These are phyloP conservation scores for Neopelma chrysocephalum DNA, from an alignment of 2,797 vertebrate species.

Conservation along the genomic window DNA sequence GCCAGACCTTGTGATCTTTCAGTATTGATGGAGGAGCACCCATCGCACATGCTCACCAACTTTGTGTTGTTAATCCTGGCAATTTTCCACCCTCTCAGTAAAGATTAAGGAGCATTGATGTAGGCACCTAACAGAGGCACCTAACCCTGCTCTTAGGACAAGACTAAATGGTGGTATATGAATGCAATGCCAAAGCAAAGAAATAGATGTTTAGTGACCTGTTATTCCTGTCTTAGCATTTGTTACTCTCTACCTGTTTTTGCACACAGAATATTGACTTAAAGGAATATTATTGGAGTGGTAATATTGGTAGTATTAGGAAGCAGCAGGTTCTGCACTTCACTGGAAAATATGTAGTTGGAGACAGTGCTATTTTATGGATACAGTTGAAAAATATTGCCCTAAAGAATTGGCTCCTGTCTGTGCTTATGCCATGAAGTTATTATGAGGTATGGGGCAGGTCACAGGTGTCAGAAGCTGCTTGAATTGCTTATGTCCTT, in stretches of 20 bases:
- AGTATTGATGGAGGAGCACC: neutral
- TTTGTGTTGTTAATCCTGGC: neutral
- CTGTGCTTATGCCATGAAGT: neutral
- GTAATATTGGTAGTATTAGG: neutral
- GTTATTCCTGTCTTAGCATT: neutral
- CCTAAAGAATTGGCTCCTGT: neutral
- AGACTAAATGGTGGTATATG: neutral
- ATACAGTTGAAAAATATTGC: neutral
- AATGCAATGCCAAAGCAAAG: neutral
- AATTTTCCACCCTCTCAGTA: neutral
- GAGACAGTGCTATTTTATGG: neutral
- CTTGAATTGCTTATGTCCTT: neutral
- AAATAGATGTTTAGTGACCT: neutral
- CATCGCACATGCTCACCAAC: neutral
- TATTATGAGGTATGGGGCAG: rapidly evolving
- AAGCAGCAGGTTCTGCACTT: neutral
- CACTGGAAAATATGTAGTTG: neutral
- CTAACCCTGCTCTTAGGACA: neutral
- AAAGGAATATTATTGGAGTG: neutral
- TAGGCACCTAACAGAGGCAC: neutral
- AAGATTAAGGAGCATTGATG: neutral
- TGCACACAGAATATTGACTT: neutral
- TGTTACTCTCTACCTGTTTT: neutral
- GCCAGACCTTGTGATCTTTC: neutral
- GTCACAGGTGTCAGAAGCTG: neutral